phyloP scores from a whole-genome alignment of 1,140 invertebrate species.

The Drosophila melanica region DNA sequence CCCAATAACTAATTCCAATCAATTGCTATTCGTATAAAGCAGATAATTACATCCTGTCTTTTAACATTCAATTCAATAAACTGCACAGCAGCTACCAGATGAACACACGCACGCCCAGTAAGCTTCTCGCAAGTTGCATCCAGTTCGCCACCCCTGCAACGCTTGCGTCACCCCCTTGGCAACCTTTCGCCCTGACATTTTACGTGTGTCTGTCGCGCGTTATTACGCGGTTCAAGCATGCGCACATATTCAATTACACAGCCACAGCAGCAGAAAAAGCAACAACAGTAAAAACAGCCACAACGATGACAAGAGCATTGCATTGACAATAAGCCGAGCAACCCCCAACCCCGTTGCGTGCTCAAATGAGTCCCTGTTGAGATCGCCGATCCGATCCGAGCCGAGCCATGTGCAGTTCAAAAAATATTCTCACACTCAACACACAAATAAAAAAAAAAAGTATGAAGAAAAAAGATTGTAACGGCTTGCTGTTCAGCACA shows the following conservation, averaged over 20 bases:
- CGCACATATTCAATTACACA: slow-evolving; percentile 78
- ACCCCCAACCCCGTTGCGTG: slow-evolving; percentile 62
- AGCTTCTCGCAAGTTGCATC: slow-evolving; percentile 13
- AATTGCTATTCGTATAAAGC: not conserved
- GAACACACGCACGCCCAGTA: slow-evolving; percentile 2
- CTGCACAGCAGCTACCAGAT: not conserved
- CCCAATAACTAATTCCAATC: not conserved
- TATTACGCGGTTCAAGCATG: slow-evolving; percentile 68
- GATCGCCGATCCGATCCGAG: slow-evolving; percentile 29
- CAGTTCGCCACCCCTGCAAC: slow-evolving; percentile 18
- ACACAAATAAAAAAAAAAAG: no score
- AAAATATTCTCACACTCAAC: slow-evolving; percentile 76
- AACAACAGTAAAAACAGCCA: slow-evolving; percentile 32
- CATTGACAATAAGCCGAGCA: slow-evolving; percentile 68
- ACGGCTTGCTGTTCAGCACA: slow-evolving; percentile 74
- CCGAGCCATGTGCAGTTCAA: slow-evolving; percentile 69
- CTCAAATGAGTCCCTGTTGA: slow-evolving; percentile 64
- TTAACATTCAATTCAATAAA: not conserved
- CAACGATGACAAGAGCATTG: slow-evolving; percentile 47
- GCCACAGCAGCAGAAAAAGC: slow-evolving; percentile 26
- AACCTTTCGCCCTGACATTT: slow-evolving; percentile 14
- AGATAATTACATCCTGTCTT: slow-evolving; percentile 5
- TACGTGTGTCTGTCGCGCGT: slow-evolving; percentile 69
- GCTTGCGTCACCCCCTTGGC: slow-evolving; percentile 42
- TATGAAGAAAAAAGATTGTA: slow-evolving; percentile 55